These are phyloP conservation scores for Anguilla rostrata DNA, from an alignment of 2,113 vertebrate species.

Conservation along the genomic window DNA sequence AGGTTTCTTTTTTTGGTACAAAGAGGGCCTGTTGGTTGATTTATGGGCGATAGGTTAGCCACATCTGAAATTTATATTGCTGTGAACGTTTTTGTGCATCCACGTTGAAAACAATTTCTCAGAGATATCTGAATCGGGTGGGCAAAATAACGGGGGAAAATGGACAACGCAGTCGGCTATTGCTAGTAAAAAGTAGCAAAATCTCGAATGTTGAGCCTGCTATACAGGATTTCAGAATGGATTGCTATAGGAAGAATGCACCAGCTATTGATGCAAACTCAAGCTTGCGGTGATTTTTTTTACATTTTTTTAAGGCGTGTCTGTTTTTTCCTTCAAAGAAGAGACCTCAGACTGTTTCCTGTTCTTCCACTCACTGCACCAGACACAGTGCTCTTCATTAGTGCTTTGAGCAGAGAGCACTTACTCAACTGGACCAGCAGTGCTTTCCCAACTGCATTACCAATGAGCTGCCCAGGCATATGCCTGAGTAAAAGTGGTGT, in stretches of 20 bases:
- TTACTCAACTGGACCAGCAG: background rate
- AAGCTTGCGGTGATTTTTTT: background rate
- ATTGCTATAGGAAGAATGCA: background rate
- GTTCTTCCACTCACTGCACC: background rate
- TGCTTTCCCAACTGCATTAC: constrained; percentile 15
- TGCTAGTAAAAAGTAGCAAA: background rate
- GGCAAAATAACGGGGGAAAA: background rate
- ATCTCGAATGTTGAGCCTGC: background rate
- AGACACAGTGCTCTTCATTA: background rate
- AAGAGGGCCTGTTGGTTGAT: background rate
- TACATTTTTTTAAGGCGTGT: background rate
- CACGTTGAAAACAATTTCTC: constrained; percentile 15
- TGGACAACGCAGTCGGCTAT: background rate
- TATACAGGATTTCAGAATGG: background rate
- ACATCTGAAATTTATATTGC: constrained; percentile 3
- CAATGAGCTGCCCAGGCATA: background rate
- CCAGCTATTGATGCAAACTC: background rate
- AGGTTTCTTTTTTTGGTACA: background rate
- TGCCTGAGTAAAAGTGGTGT: constrained; percentile 9
- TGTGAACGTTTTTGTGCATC: constrained; percentile 17
- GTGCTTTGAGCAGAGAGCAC: background rate
- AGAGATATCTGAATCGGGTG: background rate
- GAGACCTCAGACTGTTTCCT: background rate
- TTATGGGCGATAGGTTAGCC: background rate
- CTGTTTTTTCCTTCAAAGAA: background rate